phyloP scores from a whole-genome alignment of 2,888 invertebrate genomes.

The Euclidia mi region DNA sequence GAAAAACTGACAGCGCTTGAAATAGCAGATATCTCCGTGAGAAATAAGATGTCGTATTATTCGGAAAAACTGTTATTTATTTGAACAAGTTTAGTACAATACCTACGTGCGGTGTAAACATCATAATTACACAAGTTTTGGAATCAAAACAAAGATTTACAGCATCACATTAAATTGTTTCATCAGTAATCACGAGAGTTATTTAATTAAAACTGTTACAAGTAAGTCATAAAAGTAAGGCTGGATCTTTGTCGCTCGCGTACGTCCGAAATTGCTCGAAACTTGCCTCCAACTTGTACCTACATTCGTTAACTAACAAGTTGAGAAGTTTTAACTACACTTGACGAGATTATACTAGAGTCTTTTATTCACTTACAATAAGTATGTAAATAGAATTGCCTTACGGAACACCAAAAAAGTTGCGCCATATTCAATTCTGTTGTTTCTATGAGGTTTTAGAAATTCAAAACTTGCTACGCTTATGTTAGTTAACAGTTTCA shows the following conservation, averaged over 20 bases:
- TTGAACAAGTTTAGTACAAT: not conserved
- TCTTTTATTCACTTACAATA: conserved; percentile 49
- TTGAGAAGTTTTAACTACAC: conserved; percentile 72
- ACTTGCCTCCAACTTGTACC: conserved; percentile 65
- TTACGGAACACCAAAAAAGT: conserved; percentile 3
- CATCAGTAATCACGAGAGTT: conserved; percentile 62
- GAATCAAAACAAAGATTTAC: conserved; percentile 45
- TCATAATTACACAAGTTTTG: conserved; percentile 24
- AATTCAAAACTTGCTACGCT: conserved; percentile 40
- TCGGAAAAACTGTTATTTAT: conserved; percentile 51
- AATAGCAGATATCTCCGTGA: conserved; percentile 58
- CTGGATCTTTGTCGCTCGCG: conserved; percentile 69
- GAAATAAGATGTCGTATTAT: conserved; percentile 48
- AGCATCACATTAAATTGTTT: conserved; percentile 62
- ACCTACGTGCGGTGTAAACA: conserved; percentile 12
- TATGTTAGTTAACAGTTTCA: conserved; percentile 18
- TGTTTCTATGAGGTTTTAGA: conserved; percentile 30
- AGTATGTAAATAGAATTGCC: conserved; percentile 20
- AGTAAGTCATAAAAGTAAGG: conserved; percentile 74
- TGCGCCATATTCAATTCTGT: conserved; percentile 7
- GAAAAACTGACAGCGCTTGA: conserved; percentile 63
- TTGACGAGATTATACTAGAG: conserved; percentile 61
- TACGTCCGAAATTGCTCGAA: conserved; percentile 66
- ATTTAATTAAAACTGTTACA: conserved; percentile 77
- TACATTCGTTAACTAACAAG: conserved; percentile 68